phyloP scores from a whole-genome alignment of 1,140 invertebrate species.

The Pseudoatta argentina region DNA sequence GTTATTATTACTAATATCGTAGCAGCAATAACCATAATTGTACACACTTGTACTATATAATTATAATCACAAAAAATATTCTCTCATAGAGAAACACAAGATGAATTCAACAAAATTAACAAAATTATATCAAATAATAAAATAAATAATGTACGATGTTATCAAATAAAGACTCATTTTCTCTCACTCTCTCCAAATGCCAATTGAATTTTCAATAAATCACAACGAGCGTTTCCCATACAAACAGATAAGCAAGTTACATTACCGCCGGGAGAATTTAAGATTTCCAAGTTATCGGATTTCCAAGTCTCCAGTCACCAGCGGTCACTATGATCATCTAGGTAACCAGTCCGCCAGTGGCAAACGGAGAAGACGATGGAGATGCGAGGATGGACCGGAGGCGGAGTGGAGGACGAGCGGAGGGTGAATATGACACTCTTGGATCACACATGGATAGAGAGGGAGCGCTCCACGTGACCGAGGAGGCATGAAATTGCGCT shows the following conservation, averaged over 20 bases:
- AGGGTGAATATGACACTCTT: slow-evolving; percentile 31
- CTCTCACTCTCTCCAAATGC: background rate
- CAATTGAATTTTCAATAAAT: slow-evolving; percentile 27
- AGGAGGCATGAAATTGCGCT: slow-evolving; percentile 77
- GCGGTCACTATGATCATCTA: slow-evolving; percentile 44
- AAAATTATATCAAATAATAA: background rate
- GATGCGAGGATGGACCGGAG: background rate
- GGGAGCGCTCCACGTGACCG: slow-evolving; percentile 57
- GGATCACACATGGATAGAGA: slow-evolving; percentile 46
- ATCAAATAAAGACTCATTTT: slow-evolving; percentile 3
- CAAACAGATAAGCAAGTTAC: slow-evolving; percentile 10
- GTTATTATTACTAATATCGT: too few relatives aligned
- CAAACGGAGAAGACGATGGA: slow-evolving; percentile 20
- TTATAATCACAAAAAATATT: too few relatives aligned
- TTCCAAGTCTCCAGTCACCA: slow-evolving; percentile 27
- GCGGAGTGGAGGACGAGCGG: background rate
- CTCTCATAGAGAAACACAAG: background rate
- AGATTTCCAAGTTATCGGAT: slow-evolving; percentile 35
- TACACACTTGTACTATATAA: too few relatives aligned
- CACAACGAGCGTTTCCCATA: background rate
- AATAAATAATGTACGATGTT: background rate
- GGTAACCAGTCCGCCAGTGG: slow-evolving; percentile 6
- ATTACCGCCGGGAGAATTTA: slow-evolving; percentile 39
- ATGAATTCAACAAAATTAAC: background rate
- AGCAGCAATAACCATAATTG: too few relatives aligned